Evolutionary conservation across 2,797 vertebrate species (phyloP).

Genomic region (Yasuhikotakia modesta): DNA sequence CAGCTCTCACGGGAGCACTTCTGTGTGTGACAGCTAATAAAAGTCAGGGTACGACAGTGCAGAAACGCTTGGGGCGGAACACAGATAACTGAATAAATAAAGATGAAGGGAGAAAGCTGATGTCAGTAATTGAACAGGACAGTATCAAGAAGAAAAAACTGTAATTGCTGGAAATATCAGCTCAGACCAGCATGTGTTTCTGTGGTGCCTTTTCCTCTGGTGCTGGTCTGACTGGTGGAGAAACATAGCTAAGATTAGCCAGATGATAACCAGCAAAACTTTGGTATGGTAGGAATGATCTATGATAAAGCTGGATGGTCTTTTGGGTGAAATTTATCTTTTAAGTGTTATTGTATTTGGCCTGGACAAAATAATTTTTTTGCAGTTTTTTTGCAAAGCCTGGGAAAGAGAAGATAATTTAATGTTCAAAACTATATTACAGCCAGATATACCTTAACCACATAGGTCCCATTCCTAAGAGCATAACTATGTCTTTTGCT

Average conservation of each 20-base stretch:
- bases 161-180: background rate
- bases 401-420: background rate
- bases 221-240: background rate
- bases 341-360: background rate
- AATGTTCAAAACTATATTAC: background rate
- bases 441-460: background rate
- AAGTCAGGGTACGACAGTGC: slow-evolving; percentile 29
- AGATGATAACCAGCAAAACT: too few species aligned
- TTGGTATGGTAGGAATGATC: too few species aligned
- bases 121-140: background rate
- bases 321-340: background rate
- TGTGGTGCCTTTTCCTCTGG: background rate
- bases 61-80: background rate
- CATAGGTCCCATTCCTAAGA: background rate
- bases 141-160: background rate
- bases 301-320: background rate
- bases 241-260: too few species aligned
- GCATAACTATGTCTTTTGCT: background rate
- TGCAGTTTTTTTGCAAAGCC: background rate
- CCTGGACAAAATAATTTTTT: too few species aligned
- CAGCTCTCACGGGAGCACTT: slow-evolving; percentile 69
- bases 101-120: background rate
- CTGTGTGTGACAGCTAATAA: slow-evolving; percentile 74
- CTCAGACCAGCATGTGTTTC: background rate
- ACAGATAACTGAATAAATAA: slow-evolving; percentile 15